Evolutionary conservation across 2,797 vertebrate species (phyloP).

Genomic region (Mormyrops attenuatus): DNA sequence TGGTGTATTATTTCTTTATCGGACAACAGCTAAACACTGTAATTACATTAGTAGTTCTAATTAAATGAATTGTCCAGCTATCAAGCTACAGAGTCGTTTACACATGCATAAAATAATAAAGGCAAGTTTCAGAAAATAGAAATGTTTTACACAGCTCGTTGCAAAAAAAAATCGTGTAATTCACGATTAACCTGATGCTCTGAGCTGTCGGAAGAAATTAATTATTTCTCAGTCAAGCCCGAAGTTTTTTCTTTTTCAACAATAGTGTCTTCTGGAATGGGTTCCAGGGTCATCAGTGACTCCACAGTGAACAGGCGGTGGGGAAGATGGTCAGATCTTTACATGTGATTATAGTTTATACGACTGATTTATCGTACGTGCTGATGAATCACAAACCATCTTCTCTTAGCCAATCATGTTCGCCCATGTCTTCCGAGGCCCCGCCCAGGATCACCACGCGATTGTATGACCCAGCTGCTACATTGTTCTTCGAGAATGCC

Average conservation of each 20-base stretch:
- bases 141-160: neutral
- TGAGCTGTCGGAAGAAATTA: neutral
- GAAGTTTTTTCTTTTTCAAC: neutral
- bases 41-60: neutral
- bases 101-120: neutral
- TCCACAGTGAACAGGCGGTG: neutral
- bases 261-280: neutral
- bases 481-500: neutral
- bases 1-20: neutral
- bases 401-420: neutral
- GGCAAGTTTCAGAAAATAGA: neutral
- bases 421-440: neutral
- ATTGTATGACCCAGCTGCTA: neutral
- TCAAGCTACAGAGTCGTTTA: neutral
- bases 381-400: neutral
- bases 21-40: neutral
- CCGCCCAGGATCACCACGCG: constrained; percentile 5
- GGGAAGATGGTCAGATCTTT: neutral
- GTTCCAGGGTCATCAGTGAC: neutral
- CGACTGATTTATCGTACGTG: neutral
- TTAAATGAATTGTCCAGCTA: neutral
- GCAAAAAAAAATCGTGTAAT: neutral
- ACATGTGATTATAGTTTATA: neutral
- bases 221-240: neutral
- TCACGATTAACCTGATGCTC: neutral